Evolutionary conservation across 2,113 vertebrate genomes (phyloP).

Genomic region (Cinclus mexicanus): DNA sequence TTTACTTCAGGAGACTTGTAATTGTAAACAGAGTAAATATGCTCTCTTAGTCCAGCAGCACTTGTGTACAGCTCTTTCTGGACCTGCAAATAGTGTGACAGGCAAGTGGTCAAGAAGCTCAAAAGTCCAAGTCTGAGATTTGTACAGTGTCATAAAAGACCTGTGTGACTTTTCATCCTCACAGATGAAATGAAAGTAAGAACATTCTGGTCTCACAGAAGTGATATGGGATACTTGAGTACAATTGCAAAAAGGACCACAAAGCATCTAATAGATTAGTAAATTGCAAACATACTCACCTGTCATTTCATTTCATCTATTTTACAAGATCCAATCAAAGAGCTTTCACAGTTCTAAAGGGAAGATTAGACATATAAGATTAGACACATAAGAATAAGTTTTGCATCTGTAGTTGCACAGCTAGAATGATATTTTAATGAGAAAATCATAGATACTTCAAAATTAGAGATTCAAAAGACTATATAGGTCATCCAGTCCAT

Average conservation of each 20-base stretch:
- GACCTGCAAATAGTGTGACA: neutral
- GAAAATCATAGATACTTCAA: neutral
- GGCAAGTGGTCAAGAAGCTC: neutral
- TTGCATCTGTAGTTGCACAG: neutral
- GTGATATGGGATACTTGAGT: accelerated
- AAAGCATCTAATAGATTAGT: neutral
- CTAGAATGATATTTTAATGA: neutral
- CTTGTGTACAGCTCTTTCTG: neutral
- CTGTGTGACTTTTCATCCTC: neutral
- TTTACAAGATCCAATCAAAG: neutral
- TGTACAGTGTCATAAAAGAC: neutral
- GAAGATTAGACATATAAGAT: neutral
- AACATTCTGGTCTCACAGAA: neutral
- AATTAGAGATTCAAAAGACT: neutral
- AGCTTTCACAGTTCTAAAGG: neutral
- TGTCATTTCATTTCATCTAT: neutral
- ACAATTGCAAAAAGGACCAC: neutral
- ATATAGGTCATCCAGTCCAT: neutral
- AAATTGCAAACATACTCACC: neutral
- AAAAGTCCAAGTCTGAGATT: neutral
- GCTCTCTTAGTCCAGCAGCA: neutral
- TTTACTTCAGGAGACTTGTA: neutral
- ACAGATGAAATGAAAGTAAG: neutral
- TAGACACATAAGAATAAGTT: neutral
- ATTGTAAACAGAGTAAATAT: neutral